A percentile compares a stretch with the other conserved stretches of the same genome.
phyloP scores from a whole-genome alignment of 2,888 invertebrate genomes.

The Acleris sparsana region DNA sequence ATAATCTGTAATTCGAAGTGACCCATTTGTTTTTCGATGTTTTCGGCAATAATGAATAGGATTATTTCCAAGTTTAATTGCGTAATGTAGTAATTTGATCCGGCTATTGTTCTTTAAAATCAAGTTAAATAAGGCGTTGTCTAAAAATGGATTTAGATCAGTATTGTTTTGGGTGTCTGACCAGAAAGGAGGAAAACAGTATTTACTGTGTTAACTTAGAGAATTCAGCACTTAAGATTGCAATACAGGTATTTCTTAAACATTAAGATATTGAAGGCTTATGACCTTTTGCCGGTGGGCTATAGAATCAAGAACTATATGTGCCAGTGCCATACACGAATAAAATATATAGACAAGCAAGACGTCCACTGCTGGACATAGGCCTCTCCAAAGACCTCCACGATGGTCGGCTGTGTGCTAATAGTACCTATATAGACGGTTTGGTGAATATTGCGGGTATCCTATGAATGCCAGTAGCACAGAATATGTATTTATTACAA shows the following conservation, averaged over 20 bases:
- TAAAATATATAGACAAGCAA: too few species aligned
- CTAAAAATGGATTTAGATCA: constrained; percentile 14
- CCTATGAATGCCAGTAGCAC: too few species aligned
- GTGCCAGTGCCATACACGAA: too few species aligned
- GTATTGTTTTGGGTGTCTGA: constrained; percentile 61
- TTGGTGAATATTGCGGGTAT: too few species aligned
- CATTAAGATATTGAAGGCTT: too few species aligned
- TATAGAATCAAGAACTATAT: not conserved
- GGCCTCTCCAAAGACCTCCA: too few species aligned
- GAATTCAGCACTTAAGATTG: constrained; percentile 52
- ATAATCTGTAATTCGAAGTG: not conserved
- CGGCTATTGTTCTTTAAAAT: constrained; percentile 14
- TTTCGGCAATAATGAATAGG: constrained; percentile 13
- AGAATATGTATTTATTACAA: too few species aligned
- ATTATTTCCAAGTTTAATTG: constrained; percentile 1
- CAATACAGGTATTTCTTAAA: constrained; percentile 57
- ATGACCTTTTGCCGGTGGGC: not conserved
- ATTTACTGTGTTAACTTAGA: constrained; percentile 50
- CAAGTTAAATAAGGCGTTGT: constrained; percentile 1
- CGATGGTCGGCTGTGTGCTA: too few species aligned
- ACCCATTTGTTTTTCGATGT: constrained; percentile 13
- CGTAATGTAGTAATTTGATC: constrained; percentile 12
- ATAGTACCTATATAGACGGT: too few species aligned
- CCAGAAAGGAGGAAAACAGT: constrained; percentile 45
- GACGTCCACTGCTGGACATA: too few species aligned